A percentile compares a stretch with the other conserved stretches of the same genome.
These are phyloP conservation scores for Papilio xuthus DNA, from an alignment of 1,140 invertebrate genomes.

Conservation along the genomic window DNA sequence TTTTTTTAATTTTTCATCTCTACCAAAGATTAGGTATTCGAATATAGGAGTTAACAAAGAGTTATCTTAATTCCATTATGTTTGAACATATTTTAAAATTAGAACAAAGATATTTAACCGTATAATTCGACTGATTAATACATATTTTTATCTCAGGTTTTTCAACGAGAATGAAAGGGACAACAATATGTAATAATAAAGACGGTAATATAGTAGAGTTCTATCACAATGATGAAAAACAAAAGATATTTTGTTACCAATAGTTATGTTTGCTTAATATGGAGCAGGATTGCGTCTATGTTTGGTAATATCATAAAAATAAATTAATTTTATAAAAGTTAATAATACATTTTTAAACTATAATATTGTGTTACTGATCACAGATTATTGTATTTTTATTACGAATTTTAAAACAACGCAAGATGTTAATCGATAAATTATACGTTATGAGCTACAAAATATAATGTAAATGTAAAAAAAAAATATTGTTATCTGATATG, in stretches of 20 bases:
- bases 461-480: background rate
- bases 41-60: background rate
- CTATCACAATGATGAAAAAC: background rate
- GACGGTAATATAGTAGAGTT: too few relatives aligned
- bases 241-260: background rate
- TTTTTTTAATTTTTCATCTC: constrained; percentile 1
- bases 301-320: background rate
- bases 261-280: background rate
- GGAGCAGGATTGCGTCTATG: background rate
- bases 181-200: too few relatives aligned
- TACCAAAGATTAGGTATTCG: constrained; percentile 25
- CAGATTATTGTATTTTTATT: background rate
- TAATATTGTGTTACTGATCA: background rate
- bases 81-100: too few relatives aligned
- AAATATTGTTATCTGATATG: background rate
- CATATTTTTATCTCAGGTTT: too few relatives aligned
- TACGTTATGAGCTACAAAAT: background rate
- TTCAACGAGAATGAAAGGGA: too few relatives aligned
- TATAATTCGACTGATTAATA: too few relatives aligned
- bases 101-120: too few relatives aligned
- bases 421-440: constrained; percentile 9
- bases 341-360: background rate
- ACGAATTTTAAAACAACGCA: background rate
- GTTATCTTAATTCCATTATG: background rate
- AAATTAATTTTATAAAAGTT: background rate